phyloP scores from a whole-genome alignment of 2,797 vertebrate genomes.

The Catostomus latipinnis region DNA sequence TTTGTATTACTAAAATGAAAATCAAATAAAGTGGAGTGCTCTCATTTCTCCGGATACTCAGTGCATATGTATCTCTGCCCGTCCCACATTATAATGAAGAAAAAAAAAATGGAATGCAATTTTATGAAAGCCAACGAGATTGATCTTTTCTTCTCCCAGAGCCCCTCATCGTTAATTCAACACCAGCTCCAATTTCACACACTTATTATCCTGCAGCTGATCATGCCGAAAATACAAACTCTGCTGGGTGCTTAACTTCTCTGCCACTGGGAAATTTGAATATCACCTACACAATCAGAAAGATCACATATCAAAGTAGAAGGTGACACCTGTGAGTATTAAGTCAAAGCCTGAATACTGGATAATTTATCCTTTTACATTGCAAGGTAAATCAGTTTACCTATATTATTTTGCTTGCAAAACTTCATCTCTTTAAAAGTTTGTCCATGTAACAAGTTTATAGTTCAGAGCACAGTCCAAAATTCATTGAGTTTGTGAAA shows the following conservation, averaged over 20 bases:
- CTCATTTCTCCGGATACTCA: slow-evolving; percentile 30
- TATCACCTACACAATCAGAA: slow-evolving; percentile 36
- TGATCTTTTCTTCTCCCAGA: slow-evolving; percentile 57
- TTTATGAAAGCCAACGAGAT: slow-evolving; percentile 61
- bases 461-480: too few species aligned
- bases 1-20: slow-evolving; percentile 53
- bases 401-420: background rate
- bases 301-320: slow-evolving; percentile 43
- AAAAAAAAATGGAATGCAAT: slow-evolving; percentile 53
- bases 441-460: background rate
- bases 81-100: slow-evolving; percentile 59
- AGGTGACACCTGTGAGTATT: slow-evolving; percentile 19
- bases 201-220: slow-evolving; percentile 41
- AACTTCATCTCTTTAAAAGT: slow-evolving; percentile 12
- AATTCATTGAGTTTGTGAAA: background rate
- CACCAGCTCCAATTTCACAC: slow-evolving; percentile 51
- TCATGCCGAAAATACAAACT: slow-evolving; percentile 44
- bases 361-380: slow-evolving; percentile 29
- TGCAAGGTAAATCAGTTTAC: background rate
- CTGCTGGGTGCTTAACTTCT: slow-evolving; percentile 26
- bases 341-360: slow-evolving; percentile 28
- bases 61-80: slow-evolving; percentile 45
- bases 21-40: slow-evolving; percentile 49
- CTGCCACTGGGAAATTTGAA: slow-evolving; percentile 48
- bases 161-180: slow-evolving; percentile 55